phyloP scores from a whole-genome alignment of 2,888 invertebrate genomes.

The Crepidodera aurea region DNA sequence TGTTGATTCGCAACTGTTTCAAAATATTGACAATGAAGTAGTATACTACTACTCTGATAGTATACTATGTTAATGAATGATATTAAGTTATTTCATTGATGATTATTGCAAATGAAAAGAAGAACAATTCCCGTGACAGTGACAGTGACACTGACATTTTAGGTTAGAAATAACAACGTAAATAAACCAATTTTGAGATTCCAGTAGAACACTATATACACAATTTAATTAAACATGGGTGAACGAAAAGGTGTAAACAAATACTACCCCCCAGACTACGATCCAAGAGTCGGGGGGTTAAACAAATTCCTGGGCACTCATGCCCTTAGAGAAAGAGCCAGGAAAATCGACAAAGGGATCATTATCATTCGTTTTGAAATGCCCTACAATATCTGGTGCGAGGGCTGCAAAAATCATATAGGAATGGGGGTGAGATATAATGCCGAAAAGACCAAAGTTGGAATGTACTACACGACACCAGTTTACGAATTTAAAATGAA shows the following conservation, averaged over 20 bases:
- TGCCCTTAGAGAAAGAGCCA: constrained; percentile 93
- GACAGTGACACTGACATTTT: too few species aligned
- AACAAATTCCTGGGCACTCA: constrained; percentile 95
- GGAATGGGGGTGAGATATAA: constrained; percentile 99
- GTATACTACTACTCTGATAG: too few species aligned
- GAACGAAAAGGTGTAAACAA: constrained; percentile 97
- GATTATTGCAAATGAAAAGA: too few species aligned
- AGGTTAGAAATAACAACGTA: too few species aligned
- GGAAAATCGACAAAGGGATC: constrained; percentile 95
- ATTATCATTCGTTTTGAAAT: constrained; percentile 97
- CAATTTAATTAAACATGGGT: too few species aligned
- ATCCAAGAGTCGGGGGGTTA: constrained; percentile 92
- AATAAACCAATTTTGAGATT: too few species aligned
- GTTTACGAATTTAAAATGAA: constrained; percentile 99
- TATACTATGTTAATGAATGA: too few species aligned
- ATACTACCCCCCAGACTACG: constrained; percentile 99
- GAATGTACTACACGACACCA: constrained; percentile 98
- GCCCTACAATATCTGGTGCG: constrained; percentile 99
- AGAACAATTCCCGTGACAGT: too few species aligned
- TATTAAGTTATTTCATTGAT: too few species aligned
- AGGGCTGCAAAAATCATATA: constrained; percentile 96
- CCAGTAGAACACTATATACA: too few species aligned
- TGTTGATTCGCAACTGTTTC: too few species aligned
- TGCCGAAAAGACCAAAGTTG: constrained; percentile 90
- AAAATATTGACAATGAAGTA: too few species aligned